Evolutionary conservation across 1,140 invertebrate genomes (phyloP), one percentile per base, ranked within the genome.

Genomic region (Sitophilus oryzae): DNA sequence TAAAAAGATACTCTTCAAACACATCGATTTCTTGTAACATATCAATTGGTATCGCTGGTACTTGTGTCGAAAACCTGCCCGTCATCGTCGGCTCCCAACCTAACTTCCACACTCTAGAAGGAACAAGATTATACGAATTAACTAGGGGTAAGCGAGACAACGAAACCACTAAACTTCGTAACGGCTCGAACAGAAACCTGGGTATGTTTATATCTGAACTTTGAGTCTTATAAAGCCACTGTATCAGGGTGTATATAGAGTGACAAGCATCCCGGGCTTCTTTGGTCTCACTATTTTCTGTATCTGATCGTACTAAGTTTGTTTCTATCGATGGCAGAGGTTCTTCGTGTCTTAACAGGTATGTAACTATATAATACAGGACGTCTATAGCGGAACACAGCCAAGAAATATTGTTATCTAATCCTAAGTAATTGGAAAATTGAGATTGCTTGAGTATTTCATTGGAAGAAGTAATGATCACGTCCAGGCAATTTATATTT

Each of bases 1-100:
- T 74, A 68, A 76, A 84, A 52, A 83, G 73, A 59, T 82, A 84
- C 35, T 83, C 77, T 54, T 82, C 78, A 2, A 94, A 70, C 1
- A 92, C 78, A 61, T 91, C 87, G 61, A 84, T 78, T 65, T 93
- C 89, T 63, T 85, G 84, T n/a, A 92, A 73, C 3, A 77, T 73
- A 48, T 78, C 76, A 6, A 78, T 65, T 0, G 77, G 76, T 41
- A 69, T 52, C n/a, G 66, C 74, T 37, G 85, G 81, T 35, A 86
- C 76, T 45, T 74, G 71, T 16, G 81, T 84, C 47, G 75, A 74
- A 18, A 76, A 78, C 8, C 74, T 63, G 34, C 79, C 74, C n/a
- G 63, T 64, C 3, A 79, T 69, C 20, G 23, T 66, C 1, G 76
- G 72, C 3, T 72, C 61, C 77, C 82, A 84, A 1, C 79, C 79